Evolutionary conservation across 2,797 vertebrate species (phyloP).

Genomic region (Channa striata): DNA sequence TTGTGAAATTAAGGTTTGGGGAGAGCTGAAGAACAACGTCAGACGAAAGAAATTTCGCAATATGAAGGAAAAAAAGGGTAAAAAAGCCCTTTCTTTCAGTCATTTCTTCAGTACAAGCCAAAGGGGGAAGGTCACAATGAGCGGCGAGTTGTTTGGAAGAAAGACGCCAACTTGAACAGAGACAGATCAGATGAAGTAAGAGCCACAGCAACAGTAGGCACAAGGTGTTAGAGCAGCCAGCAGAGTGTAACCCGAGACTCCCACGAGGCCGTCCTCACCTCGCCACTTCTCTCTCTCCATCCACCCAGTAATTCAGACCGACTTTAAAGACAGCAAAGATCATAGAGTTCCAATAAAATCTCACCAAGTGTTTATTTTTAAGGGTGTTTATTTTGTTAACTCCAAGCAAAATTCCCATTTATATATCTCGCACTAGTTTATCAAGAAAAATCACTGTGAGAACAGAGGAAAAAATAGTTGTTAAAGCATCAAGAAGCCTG

Average conservation of each 20-base stretch:
- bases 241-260: constrained; percentile 64
- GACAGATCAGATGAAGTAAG: constrained; percentile 30
- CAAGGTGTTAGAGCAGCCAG: constrained; percentile 34
- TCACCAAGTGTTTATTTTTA: constrained; percentile 36
- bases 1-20: constrained; percentile 15
- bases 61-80: neutral
- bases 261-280: constrained; percentile 55
- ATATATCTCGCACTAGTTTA: neutral
- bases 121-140: constrained; percentile 36
- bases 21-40: constrained; percentile 3
- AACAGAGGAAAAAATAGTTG: neutral
- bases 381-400: neutral
- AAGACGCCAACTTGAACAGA: constrained; percentile 32
- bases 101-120: constrained; percentile 16
- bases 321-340: constrained; percentile 43
- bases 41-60: constrained; percentile 6
- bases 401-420: neutral
- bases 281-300: constrained; percentile 39
- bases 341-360: constrained; percentile 33
- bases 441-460: neutral
- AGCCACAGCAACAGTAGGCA: constrained; percentile 35
- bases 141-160: constrained; percentile 2
- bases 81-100: neutral
- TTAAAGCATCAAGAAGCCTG: neutral
- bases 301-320: constrained; percentile 27